These are phyloP conservation scores for Drosophila eugracilis DNA, from an alignment of 1,140 invertebrate genomes.

Conservation along the genomic window DNA sequence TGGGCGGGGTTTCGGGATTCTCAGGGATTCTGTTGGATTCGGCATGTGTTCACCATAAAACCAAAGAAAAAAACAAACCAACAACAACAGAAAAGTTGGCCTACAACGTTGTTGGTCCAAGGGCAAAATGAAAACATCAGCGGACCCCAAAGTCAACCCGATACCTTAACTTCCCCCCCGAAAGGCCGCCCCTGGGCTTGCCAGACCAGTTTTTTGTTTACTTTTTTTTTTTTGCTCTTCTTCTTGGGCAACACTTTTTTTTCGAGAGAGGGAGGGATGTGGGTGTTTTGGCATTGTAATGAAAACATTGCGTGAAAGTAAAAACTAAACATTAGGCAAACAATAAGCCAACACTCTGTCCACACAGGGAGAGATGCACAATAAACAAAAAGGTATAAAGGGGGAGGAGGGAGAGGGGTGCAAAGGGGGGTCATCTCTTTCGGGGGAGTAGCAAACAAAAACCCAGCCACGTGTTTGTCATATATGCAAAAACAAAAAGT, in stretches of 20 bases:
- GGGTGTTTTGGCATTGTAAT: too few species aligned
- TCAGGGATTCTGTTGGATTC: constrained; percentile 14
- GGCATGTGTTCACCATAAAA: constrained; percentile 51
- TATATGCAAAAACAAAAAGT: constrained; percentile 49
- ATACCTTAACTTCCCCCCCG: constrained; percentile 7
- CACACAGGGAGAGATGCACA: constrained; percentile 19
- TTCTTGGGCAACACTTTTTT: not conserved
- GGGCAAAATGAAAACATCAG: constrained; percentile 72
- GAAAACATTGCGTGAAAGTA: constrained; percentile 82
- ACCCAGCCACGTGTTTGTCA: constrained; percentile 53
- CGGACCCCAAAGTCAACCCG: constrained; percentile 66
- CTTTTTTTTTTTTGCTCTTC: constrained; percentile 13
- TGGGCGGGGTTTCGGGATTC: constrained; percentile 1
- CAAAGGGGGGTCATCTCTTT: constrained; percentile 72
- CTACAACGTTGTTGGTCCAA: constrained; percentile 17
- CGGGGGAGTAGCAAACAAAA: constrained; percentile 57
- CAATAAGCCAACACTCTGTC: constrained; percentile 55
- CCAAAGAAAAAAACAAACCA: too few species aligned
- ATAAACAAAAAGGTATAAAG: constrained; percentile 13
- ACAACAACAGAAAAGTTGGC: too few species aligned
- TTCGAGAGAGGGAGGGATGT: too few species aligned
- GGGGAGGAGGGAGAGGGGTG: too few species aligned
- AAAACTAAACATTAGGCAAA: constrained; percentile 80
- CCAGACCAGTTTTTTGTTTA: constrained; percentile 33
- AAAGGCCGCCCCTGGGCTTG: constrained; percentile 3